phyloP scores from a whole-genome alignment of 1,140 invertebrate species.

The Caligus rogercresseyi region DNA sequence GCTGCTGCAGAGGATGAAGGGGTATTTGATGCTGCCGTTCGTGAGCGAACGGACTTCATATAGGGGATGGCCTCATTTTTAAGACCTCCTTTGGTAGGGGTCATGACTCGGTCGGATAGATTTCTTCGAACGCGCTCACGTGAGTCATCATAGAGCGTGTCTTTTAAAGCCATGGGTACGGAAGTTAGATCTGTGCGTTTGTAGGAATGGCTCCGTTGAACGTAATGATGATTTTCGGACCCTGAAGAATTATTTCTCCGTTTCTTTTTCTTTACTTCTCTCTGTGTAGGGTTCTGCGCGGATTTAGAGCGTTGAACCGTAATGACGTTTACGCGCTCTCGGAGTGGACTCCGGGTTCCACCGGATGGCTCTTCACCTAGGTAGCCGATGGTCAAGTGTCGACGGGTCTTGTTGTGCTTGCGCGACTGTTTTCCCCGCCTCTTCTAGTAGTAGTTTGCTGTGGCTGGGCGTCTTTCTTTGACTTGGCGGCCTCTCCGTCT shows the following conservation, averaged over 20 bases:
- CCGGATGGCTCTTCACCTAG: neutral
- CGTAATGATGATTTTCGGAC: neutral
- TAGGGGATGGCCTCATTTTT: neutral
- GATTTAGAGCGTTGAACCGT: slow-evolving; percentile 18
- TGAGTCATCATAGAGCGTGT: neutral
- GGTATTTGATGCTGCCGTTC: neutral
- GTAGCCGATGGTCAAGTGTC: slow-evolving; percentile 16
- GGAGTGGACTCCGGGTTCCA: slow-evolving; percentile 4
- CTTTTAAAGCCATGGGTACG: slow-evolving; percentile 1
- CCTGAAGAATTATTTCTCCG: neutral
- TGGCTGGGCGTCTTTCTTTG: no score
- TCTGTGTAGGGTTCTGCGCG: neutral
- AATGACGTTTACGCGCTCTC: slow-evolving; percentile 14
- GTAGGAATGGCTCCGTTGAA: slow-evolving; percentile 1
- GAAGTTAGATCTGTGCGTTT: neutral
- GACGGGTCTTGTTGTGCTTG: neutral
- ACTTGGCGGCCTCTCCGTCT: neutral
- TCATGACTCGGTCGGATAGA: slow-evolving; percentile 2
- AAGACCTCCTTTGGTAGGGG: neutral
- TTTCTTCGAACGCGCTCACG: neutral
- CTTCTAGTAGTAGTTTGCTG: no score
- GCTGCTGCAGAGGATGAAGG: neutral
- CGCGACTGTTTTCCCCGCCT: neutral
- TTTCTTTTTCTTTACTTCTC: neutral
- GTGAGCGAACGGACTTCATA: neutral